These are phyloP conservation scores for Sarcophaga variegata DNA, from an alignment of 2,888 invertebrate genomes.

Conservation along the genomic window DNA sequence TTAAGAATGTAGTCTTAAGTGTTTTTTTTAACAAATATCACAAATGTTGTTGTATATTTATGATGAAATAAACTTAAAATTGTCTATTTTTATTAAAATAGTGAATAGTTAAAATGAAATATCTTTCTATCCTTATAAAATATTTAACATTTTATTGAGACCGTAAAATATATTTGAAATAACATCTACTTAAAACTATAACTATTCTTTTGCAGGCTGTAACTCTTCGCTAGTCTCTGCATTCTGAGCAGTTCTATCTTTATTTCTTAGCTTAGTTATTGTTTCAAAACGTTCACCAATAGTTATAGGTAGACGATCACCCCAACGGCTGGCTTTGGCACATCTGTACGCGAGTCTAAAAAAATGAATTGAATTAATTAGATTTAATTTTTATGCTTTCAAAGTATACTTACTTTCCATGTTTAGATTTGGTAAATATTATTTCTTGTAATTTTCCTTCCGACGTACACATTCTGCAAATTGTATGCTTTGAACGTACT, in stretches of 20 bases:
- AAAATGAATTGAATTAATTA: slow-evolving; percentile 49
- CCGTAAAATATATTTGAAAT: neutral
- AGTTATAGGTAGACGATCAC: slow-evolving; percentile 89
- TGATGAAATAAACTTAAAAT: no score
- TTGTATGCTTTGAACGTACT: slow-evolving; percentile 87
- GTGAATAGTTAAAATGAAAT: neutral
- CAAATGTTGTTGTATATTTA: neutral
- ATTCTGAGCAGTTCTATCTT: neutral
- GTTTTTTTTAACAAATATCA: neutral
- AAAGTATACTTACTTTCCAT: slow-evolving; percentile 85
- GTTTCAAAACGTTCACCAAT: slow-evolving; percentile 75
- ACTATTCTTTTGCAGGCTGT: slow-evolving; percentile 22
- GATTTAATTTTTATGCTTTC: neutral
- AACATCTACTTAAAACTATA: neutral
- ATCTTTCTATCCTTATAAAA: neutral
- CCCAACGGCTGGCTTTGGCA: slow-evolving; percentile 89
- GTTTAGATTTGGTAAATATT: slow-evolving; percentile 88
- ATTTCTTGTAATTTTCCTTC: slow-evolving; percentile 89
- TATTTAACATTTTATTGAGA: neutral
- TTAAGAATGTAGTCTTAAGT: slow-evolving; percentile 37
- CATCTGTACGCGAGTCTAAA: slow-evolving; percentile 87
- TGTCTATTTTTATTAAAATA: slow-evolving; percentile 6
- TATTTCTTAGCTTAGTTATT: slow-evolving; percentile 40
- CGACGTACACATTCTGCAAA: slow-evolving; percentile 90
- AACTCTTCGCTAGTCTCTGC: neutral